A percentile compares a stretch with the other conserved stretches of the same genome.
Conservation (phyloP, 2,113 vertebrate genomes). For the Ctenodactylus gundi region DNA sequence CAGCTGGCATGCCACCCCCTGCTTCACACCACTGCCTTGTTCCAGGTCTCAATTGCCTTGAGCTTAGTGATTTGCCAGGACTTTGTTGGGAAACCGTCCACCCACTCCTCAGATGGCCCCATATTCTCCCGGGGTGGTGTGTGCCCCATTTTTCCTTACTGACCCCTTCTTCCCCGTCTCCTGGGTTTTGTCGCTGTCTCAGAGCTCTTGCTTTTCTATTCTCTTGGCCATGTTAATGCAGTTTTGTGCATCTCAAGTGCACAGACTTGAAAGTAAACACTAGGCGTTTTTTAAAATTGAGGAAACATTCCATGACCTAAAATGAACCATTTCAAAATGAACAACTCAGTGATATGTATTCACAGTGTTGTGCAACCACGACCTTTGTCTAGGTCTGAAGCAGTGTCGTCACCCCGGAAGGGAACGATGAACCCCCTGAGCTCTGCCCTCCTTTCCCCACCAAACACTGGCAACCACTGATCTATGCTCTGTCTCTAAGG, state of each 20-base stretch:
- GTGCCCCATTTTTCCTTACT: background rate
- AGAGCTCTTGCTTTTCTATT: background rate
- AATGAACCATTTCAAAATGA: background rate
- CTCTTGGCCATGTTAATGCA: background rate
- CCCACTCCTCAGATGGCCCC: background rate
- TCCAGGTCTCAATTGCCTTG: background rate
- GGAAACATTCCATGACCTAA: background rate
- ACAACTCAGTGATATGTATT: background rate
- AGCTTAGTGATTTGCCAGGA: background rate
- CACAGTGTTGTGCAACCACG: background rate
- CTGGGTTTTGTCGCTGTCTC: background rate
- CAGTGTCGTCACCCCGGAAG: background rate
- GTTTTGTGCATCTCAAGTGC: background rate
- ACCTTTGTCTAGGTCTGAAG: background rate
- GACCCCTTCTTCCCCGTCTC: background rate
- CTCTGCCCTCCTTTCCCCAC: fast-evolving
- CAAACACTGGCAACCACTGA: background rate
- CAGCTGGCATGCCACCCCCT: fast-evolving
- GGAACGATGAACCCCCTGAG: background rate
- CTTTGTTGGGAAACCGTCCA: background rate
- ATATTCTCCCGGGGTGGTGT: background rate
- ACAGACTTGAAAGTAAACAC: background rate
- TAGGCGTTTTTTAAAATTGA: background rate
- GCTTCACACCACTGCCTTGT: background rate
- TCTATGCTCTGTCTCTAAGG: background rate